Conservation (phyloP, 30 jellyfish, hydroid and myxozoan species). For the Rhopilema esculentum region DNA sequence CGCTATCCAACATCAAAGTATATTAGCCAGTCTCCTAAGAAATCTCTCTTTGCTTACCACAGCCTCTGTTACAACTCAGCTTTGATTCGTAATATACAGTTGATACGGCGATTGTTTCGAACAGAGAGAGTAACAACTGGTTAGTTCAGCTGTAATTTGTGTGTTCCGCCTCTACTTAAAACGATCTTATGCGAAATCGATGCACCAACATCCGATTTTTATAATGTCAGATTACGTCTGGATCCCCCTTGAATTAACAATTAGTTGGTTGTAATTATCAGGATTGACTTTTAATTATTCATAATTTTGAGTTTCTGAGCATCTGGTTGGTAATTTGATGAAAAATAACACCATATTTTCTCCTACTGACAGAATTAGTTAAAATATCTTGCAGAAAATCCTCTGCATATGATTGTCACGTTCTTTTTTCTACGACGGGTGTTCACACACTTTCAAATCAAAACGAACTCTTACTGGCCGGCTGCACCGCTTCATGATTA, state of each 20-base stretch:
- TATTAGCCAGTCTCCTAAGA: no score
- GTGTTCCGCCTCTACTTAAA: background rate
- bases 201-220: background rate
- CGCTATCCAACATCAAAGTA: no score
- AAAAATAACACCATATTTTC: conserved; percentile 34
- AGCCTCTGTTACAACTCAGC: background rate
- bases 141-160: background rate
- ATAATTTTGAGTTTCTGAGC: conserved; percentile 4
- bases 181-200: background rate
- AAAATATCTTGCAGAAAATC: conserved; percentile 41
- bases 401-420: conserved; percentile 18
- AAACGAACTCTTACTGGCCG: conserved; percentile 1
- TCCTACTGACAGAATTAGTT: conserved; percentile 10
- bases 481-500: background rate
- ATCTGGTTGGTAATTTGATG: conserved; percentile 27
- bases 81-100: no score
- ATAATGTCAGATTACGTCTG: conserved; percentile 54
- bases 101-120: no score
- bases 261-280: background rate
- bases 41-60: no score
- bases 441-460: conserved; percentile 20
- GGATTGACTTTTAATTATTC: conserved; percentile 38
- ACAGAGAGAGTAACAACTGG: no score
- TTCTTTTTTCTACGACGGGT: conserved; percentile 41
- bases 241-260: conserved; percentile 32